Conservation (phyloP, 2,797 vertebrate species). For the Meriones psammophilus region DNA sequence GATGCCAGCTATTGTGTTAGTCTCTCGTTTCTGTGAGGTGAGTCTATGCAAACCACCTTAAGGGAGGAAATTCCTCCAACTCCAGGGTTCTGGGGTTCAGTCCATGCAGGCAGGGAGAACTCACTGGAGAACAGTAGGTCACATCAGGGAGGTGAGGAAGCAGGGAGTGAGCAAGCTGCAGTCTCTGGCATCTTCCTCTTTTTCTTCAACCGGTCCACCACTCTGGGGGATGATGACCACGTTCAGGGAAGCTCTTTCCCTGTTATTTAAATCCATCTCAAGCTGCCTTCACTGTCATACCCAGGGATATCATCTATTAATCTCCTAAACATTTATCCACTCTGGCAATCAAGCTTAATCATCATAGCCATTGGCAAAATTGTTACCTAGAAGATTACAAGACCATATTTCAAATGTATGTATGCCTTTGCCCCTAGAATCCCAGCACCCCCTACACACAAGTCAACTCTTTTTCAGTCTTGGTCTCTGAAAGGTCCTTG, state of each 20-base stretch:
- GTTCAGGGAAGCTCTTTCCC: background rate
- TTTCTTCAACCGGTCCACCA: too few species aligned
- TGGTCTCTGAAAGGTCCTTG: background rate
- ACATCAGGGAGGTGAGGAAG: background rate
- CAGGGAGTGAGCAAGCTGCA: background rate
- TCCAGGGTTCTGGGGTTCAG: background rate
- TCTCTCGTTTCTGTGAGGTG: background rate
- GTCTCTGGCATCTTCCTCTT: background rate
- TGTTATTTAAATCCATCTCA: background rate
- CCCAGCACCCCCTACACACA: background rate
- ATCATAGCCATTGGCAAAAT: background rate
- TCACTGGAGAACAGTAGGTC: background rate
- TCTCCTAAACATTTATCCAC: background rate
- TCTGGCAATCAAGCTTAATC: background rate
- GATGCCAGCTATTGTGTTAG: background rate
- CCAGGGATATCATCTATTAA: background rate
- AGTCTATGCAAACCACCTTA: background rate
- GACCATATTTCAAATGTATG: background rate
- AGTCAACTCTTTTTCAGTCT: background rate
- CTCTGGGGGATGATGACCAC: background rate
- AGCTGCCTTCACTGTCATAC: background rate
- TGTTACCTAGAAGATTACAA: background rate
- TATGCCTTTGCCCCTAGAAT: background rate
- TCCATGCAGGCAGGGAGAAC: background rate
- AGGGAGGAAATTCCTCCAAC: background rate